phyloP scores from a whole-genome alignment of 2,113 vertebrate genomes.

The Solea senegalensis region DNA sequence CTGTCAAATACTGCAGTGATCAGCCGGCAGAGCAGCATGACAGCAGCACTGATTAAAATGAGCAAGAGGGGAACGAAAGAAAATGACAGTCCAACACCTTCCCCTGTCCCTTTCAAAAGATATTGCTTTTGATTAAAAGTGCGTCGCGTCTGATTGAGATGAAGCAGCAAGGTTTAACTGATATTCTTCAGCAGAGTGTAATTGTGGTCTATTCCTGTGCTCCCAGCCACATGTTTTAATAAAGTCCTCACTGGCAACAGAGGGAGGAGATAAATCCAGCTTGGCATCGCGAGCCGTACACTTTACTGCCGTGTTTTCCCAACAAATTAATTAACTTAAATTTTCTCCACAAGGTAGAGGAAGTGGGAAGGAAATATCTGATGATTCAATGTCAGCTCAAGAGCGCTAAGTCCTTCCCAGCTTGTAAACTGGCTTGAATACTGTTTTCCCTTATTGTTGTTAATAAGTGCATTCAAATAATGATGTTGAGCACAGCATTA shows the following conservation, averaged over 20 bases:
- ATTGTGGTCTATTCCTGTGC: slow-evolving; percentile 47
- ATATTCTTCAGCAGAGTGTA: slow-evolving; percentile 51
- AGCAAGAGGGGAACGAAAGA: slow-evolving; percentile 36
- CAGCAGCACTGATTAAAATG: slow-evolving; percentile 68
- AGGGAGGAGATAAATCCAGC: slow-evolving; percentile 51
- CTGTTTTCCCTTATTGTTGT: no score
- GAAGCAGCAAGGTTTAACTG: slow-evolving; percentile 40
- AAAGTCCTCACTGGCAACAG: slow-evolving; percentile 40
- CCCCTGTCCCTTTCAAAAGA: slow-evolving; percentile 20
- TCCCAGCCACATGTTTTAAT: slow-evolving; percentile 54
- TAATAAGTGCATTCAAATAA: no score
- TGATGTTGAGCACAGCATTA: no score
- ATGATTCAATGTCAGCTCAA: slow-evolving; percentile 64
- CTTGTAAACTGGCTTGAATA: neutral
- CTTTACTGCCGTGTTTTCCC: slow-evolving; percentile 54
- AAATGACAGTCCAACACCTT: slow-evolving; percentile 28
- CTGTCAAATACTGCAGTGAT: slow-evolving; percentile 72
- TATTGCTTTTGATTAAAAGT: slow-evolving; percentile 61
- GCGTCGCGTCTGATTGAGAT: slow-evolving; percentile 37
- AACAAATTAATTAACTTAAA: slow-evolving; percentile 70
- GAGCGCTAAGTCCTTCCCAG: slow-evolving; percentile 47
- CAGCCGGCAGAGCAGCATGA: slow-evolving; percentile 55
- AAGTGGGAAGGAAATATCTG: slow-evolving; percentile 50
- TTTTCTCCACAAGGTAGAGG: slow-evolving; percentile 50
- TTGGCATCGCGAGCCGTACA: slow-evolving; percentile 19